These are phyloP conservation scores for Asbolus verrucosus DNA, from an alignment of 1,140 invertebrate genomes.

Conservation along the genomic window DNA sequence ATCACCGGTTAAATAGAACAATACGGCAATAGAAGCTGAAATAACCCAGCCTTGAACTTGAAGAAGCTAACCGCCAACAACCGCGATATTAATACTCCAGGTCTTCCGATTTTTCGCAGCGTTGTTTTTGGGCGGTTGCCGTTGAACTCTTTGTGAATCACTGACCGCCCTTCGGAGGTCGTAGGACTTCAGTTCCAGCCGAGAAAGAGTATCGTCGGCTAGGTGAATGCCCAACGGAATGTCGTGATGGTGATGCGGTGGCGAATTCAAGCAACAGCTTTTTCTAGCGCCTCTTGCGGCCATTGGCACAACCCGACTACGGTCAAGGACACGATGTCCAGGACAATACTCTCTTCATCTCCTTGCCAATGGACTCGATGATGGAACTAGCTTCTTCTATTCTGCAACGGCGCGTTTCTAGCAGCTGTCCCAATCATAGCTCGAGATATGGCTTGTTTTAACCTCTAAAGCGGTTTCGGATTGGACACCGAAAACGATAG, in stretches of 20 bases:
- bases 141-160: conserved; percentile 8
- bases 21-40: too few relatives aligned
- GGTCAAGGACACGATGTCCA: conserved; percentile 44
- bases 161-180: conserved; percentile 16
- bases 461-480: not conserved
- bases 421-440: not conserved
- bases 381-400: not conserved
- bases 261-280: conserved; percentile 36
- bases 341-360: conserved; percentile 42
- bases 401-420: not conserved
- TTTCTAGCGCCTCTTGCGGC: conserved; percentile 36
- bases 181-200: not conserved
- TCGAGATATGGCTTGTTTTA: conserved; percentile 5
- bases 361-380: conserved; percentile 12
- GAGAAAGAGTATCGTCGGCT: not conserved
- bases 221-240: conserved; percentile 32
- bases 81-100: too few relatives aligned
- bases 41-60: too few relatives aligned
- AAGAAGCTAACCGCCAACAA: too few relatives aligned
- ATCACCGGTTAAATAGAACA: too few relatives aligned
- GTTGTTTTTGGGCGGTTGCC: not conserved
- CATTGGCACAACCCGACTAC: conserved; percentile 30
- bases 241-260: conserved; percentile 12
- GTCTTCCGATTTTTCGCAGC: too few relatives aligned
- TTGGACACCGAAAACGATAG: not conserved